These are phyloP conservation scores for Laterallus jamaicensis DNA, from an alignment of 2,113 vertebrate genomes.

Conservation along the genomic window DNA sequence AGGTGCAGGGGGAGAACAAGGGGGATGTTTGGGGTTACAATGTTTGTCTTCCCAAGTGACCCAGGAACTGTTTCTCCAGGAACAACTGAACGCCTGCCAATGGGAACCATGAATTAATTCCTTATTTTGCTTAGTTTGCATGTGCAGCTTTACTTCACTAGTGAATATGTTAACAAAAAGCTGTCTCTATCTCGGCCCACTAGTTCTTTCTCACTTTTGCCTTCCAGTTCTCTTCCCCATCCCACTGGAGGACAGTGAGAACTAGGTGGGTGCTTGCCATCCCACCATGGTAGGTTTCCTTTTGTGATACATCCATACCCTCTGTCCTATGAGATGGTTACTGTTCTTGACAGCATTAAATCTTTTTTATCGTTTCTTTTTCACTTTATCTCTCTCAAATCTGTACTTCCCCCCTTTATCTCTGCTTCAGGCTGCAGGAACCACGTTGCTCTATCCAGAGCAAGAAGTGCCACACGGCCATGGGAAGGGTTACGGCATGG, in stretches of 20 bases:
- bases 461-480: background rate
- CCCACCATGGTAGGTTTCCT: background rate
- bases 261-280: background rate
- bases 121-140: background rate
- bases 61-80: background rate
- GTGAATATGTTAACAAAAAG: too few relatives aligned
- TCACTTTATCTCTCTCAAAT: background rate
- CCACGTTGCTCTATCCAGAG: background rate
- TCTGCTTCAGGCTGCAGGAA: background rate
- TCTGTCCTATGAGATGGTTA: background rate
- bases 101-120: background rate
- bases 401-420: background rate
- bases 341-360: rapidly evolving
- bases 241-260: rapidly evolving
- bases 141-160: background rate
- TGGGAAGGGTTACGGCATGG: background rate
- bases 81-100: background rate
- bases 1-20: background rate
- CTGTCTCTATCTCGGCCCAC: background rate
- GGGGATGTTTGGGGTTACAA: background rate
- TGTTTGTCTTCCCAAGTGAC: background rate
- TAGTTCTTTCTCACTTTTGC: background rate
- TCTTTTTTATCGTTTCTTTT: background rate
- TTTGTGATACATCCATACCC: background rate
- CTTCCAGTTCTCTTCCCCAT: background rate